Conservation (phyloP, 2,113 vertebrate genomes). For the Poeciliopsis occidentalis region DNA sequence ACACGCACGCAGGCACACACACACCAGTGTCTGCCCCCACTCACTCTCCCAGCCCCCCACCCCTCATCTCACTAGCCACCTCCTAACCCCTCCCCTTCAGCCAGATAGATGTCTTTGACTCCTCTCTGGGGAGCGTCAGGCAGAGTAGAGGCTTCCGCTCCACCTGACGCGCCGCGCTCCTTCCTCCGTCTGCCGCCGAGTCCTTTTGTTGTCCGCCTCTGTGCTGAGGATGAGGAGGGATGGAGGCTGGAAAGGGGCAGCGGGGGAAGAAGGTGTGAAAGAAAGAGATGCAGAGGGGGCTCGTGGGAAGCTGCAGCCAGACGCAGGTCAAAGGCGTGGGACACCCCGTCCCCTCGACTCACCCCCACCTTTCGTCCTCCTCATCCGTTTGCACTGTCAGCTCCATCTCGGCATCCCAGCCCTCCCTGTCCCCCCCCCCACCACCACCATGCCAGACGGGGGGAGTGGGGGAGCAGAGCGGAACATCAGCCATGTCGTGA, state of each 20-base stretch:
- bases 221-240: slow-evolving; percentile 59
- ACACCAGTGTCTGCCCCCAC: slow-evolving; percentile 37
- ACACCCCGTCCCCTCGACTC: slow-evolving; percentile 18
- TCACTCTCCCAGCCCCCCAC: too few species aligned
- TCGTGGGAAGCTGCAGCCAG: slow-evolving; percentile 60
- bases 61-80: slow-evolving; percentile 48
- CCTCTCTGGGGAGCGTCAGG: slow-evolving; percentile 69
- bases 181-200: slow-evolving; percentile 62
- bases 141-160: slow-evolving; percentile 77
- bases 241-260: slow-evolving; percentile 31
- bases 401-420: slow-evolving; percentile 62
- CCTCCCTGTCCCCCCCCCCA: slow-evolving; percentile 9
- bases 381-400: slow-evolving; percentile 62
- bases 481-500: slow-evolving; percentile 66
- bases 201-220: slow-evolving; percentile 71
- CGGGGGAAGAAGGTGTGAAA: slow-evolving; percentile 17
- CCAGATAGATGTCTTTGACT: slow-evolving; percentile 71
- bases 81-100: slow-evolving; percentile 71
- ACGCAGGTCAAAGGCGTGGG: slow-evolving; percentile 77
- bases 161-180: slow-evolving; percentile 53
- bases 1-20: slow-evolving; percentile 45
- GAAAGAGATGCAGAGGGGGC: slow-evolving; percentile 13
- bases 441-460: slow-evolving; percentile 49
- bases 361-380: not conserved
- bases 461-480: slow-evolving; percentile 16